Evolutionary conservation across 1,140 invertebrate species (phyloP).

Genomic region (Lepidotrigona ventralis): DNA sequence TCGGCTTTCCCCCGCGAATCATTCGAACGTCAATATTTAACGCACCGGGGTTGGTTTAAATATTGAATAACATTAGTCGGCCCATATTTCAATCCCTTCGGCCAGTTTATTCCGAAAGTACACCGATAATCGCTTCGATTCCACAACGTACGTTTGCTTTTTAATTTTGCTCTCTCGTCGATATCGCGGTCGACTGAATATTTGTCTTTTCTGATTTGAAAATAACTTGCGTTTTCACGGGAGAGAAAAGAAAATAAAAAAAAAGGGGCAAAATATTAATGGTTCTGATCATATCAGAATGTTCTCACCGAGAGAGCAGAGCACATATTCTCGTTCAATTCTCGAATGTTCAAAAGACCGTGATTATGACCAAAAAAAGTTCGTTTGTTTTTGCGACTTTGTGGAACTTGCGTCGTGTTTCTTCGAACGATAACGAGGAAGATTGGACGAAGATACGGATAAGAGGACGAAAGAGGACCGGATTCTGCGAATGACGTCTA

Average conservation of each 20-base stretch:
- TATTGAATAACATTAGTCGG: background rate
- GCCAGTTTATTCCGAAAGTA: background rate
- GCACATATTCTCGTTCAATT: too few species aligned
- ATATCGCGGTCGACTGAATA: background rate
- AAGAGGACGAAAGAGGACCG: background rate
- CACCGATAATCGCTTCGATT: background rate
- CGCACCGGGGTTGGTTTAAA: background rate
- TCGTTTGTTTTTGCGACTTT: too few species aligned
- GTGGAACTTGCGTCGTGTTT: too few species aligned
- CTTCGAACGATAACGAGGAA: background rate
- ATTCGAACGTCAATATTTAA: constrained; percentile 6
- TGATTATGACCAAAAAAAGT: too few species aligned
- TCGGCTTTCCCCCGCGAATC: background rate
- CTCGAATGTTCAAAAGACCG: too few species aligned
- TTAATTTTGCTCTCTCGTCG: background rate
- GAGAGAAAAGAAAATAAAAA: too few species aligned
- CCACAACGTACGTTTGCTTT: background rate
- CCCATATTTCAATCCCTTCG: background rate
- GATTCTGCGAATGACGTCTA: constrained; percentile 46
- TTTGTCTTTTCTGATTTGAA: background rate
- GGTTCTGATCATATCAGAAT: too few species aligned
- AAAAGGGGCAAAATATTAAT: too few species aligned
- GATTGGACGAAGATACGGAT: background rate
- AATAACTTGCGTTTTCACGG: too few species aligned
- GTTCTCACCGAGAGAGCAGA: too few species aligned